Conservation (phyloP, 2,888 invertebrate species). For the Tigriopus californicus region DNA sequence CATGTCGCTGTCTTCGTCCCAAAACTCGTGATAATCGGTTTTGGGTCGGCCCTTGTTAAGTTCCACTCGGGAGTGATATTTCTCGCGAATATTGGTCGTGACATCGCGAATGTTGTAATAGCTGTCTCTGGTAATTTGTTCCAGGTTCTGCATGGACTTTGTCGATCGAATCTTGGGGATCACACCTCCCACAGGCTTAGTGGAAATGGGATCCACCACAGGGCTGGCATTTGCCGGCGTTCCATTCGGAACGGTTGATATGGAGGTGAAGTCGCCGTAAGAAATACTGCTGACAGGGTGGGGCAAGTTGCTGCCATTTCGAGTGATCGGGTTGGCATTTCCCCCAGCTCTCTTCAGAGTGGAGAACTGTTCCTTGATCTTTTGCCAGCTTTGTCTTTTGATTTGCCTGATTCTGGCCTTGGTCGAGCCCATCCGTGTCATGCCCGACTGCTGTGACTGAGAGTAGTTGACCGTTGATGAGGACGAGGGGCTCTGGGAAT, state of each 20-base stretch:
- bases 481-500: neutral
- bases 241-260: too few species aligned
- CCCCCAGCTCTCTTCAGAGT: neutral
- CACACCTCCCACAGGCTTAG: neutral
- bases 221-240: neutral
- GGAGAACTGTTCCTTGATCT: neutral
- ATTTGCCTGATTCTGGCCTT: too few species aligned
- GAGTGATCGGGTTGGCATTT: neutral
- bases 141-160: conserved; percentile 1
- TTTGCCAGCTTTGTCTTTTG: neutral
- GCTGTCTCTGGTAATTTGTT: neutral
- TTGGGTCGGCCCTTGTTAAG: neutral
- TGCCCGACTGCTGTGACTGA: too few species aligned
- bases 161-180: neutral
- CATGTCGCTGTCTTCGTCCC: neutral
- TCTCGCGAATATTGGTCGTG: neutral
- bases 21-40: neutral
- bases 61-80: neutral
- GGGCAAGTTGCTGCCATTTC: neutral
- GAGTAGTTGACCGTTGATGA: neutral
- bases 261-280: too few species aligned
- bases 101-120: neutral
- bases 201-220: neutral
- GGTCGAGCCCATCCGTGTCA: too few species aligned
- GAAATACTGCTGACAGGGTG: neutral